These are phyloP conservation scores for Fulmarus glacialis DNA, from an alignment of 2,113 vertebrate genomes.

Conservation along the genomic window DNA sequence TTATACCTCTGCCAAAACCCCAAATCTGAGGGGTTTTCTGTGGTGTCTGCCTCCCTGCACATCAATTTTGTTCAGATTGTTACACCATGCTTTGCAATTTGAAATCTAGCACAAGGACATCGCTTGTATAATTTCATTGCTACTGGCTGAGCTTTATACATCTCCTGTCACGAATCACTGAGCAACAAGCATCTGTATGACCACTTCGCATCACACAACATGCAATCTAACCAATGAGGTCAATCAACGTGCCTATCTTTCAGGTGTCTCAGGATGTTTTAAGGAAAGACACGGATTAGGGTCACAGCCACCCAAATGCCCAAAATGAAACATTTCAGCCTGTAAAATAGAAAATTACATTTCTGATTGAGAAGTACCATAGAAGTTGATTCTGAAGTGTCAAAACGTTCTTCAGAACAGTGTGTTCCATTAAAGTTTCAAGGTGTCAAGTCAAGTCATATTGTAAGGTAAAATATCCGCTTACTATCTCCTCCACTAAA, in stretches of 20 bases:
- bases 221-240: not conserved
- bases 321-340: not conserved
- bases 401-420: not conserved
- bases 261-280: not conserved
- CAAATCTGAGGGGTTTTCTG: not conserved
- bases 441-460: not conserved
- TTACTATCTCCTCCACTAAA: not conserved
- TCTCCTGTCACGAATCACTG: not conserved
- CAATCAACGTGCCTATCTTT: not conserved
- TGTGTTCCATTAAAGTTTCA: not conserved
- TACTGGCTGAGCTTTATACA: not conserved
- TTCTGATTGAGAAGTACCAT: not conserved
- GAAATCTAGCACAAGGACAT: not conserved
- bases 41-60: not conserved
- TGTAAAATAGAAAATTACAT: not conserved
- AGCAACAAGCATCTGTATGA: not conserved
- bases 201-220: not conserved
- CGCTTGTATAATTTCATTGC: not conserved
- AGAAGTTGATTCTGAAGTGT: not conserved
- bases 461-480: not conserved
- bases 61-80: not conserved
- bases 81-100: not conserved
- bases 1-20: not conserved
- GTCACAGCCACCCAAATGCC: not conserved
- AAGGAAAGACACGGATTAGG: not conserved